Base-by-base conservation (phyloP, 2,113 vertebrate genomes). In the Pteruthius melanotis region DNA sequence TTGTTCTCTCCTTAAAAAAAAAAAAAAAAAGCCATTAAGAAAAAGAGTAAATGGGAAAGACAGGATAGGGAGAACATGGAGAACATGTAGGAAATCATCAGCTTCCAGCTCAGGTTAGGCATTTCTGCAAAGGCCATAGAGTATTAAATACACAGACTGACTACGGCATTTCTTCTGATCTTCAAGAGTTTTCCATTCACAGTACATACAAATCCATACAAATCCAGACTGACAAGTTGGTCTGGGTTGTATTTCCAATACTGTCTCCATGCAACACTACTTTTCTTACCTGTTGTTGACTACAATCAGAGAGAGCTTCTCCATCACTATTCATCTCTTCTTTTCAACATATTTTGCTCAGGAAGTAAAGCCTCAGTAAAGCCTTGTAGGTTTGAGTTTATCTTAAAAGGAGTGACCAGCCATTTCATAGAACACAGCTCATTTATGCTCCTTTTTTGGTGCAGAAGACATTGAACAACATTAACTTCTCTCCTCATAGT, bases 111-210 rank as follows among this genome's bases (percentile, higher is more conserved):
- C 64, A 95, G 68, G 59, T 92, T 85, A 96, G 44, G 24, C 39
- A 50, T 85, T 94, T 92, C 93, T 89, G 44, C 64, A 95, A 96
- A 96, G 40, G 74, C 53, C 60, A 37, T 26, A 9, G 52, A 84
- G 39, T 65, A 92, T 53, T 76, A 96, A 94, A 86, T n/a, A 76
- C n/a, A 65, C 16, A 56, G 15, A 3, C 68, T 84, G 59, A 70
- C 45, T 72, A 64, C 7, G 33, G 28, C 37, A 52, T 72, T 83
- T 77, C 69, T 94, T 94, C 84, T 78, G 15, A 72, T 89, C 83
- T 96, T 94, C 90, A 91, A 69, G 93, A 87, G 63, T 96, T 97
- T 96, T 97, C 97, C 75, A 97, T 96, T 97, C 95, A 83, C 80
- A 83, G 65, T 60, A 76, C 20, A 21, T 53, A 50, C 42, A 70